phyloP scores from a whole-genome alignment of 2,113 vertebrate genomes.

The Lamprologus tigripictilis region DNA sequence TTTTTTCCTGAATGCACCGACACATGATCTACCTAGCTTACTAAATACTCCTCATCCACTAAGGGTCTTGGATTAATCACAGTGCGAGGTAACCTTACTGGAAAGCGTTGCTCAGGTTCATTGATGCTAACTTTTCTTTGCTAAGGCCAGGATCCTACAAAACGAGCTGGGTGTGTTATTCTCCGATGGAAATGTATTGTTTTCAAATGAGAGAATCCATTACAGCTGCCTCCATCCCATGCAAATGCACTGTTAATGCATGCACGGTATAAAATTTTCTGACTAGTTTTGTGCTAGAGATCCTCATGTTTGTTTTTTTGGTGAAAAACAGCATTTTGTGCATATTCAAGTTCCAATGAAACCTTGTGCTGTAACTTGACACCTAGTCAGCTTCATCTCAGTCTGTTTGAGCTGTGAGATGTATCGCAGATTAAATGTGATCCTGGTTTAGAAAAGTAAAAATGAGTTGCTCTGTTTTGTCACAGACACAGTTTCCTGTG shows the following conservation, averaged over 20 bases:
- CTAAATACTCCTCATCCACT: background rate
- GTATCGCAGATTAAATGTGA: background rate
- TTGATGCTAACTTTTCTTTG: conserved; percentile 21
- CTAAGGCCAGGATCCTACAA: conserved; percentile 3
- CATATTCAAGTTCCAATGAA: conserved; percentile 1
- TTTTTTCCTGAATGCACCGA: background rate
- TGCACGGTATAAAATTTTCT: conserved; percentile 25
- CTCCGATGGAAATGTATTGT: conserved; percentile 1
- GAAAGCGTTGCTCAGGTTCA: conserved; percentile 12
- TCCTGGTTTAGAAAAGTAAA: conserved; percentile 13
- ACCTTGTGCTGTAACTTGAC: conserved; percentile 22
- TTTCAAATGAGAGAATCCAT: conserved; percentile 6
- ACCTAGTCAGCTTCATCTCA: background rate
- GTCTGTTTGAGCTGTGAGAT: background rate
- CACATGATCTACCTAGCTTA: background rate
- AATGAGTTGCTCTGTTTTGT: conserved; percentile 4
- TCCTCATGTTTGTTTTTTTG: background rate
- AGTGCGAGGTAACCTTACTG: background rate
- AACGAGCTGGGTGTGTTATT: background rate
- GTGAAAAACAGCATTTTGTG: conserved; percentile 5
- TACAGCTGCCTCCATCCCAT: background rate
- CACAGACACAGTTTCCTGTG: background rate
- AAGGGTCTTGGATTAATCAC: background rate
- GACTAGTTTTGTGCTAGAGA: background rate
- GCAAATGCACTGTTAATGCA: conserved; percentile 7